Evolutionary conservation across 1,140 invertebrate genomes (phyloP).

Genomic region (Brachystomella parvula): DNA sequence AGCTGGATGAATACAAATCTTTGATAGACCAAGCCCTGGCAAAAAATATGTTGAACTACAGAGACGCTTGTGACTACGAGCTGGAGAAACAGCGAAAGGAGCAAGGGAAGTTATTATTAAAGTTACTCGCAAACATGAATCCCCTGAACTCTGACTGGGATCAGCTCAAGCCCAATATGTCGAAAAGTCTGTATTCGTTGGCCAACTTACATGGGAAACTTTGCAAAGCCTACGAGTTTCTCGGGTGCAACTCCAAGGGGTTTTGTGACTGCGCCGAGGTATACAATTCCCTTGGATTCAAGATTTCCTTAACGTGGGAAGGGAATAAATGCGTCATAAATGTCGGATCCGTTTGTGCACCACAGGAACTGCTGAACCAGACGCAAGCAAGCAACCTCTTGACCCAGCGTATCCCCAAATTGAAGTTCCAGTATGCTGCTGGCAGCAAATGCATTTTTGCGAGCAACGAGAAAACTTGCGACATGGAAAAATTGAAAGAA

Average conservation of each 20-base stretch:
- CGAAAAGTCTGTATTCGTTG: background rate
- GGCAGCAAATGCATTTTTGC: background rate
- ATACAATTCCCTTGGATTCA: background rate
- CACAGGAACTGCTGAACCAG: background rate
- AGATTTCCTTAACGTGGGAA: background rate
- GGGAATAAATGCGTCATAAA: background rate
- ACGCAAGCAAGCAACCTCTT: background rate
- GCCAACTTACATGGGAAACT: background rate
- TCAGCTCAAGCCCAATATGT: background rate
- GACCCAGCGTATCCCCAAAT: background rate
- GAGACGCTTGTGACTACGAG: background rate
- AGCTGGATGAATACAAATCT: background rate
- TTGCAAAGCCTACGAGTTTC: background rate
- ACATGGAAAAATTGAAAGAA: background rate
- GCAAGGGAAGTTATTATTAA: background rate
- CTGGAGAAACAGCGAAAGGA: background rate
- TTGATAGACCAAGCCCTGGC: background rate
- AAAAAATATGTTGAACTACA: background rate
- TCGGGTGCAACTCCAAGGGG: background rate
- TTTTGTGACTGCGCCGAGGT: conserved; percentile 1
- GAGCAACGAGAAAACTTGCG: background rate
- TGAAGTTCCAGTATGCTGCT: background rate
- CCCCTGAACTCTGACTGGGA: background rate
- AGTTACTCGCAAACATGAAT: background rate
- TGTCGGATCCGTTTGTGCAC: background rate